Evolutionary conservation across 2,113 vertebrate genomes (phyloP).

Genomic region (Heptranchias perlo): DNA sequence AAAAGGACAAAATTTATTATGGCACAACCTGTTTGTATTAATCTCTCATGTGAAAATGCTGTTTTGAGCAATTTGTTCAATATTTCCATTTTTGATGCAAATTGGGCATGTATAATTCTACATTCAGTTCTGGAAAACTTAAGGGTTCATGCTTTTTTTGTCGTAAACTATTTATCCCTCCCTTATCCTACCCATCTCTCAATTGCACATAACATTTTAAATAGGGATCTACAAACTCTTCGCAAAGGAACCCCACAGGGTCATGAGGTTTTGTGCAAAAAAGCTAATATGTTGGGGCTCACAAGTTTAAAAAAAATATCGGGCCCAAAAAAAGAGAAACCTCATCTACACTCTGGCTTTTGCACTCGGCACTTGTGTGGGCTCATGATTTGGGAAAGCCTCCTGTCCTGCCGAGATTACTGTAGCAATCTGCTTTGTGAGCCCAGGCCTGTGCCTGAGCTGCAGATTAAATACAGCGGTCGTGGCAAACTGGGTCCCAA

Average conservation of each 20-base stretch:
- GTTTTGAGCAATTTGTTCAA: background rate
- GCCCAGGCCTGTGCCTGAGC: background rate
- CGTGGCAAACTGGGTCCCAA: background rate
- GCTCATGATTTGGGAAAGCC: background rate
- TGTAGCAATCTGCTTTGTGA: background rate
- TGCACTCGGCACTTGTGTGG: background rate
- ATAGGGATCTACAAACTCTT: background rate
- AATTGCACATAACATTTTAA: background rate
- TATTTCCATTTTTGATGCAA: background rate
- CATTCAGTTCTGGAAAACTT: background rate
- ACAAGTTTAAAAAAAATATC: background rate
- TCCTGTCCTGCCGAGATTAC: background rate
- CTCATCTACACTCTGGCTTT: background rate
- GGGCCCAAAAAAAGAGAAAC: background rate
- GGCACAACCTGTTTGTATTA: background rate
- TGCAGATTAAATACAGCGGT: background rate
- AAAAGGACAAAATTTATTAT: background rate
- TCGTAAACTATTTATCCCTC: background rate
- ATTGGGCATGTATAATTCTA: background rate
- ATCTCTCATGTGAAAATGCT: background rate
- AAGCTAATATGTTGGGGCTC: background rate
- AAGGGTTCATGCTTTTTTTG: background rate
- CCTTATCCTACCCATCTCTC: background rate
- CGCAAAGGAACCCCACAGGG: background rate
- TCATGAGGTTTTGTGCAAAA: background rate